Percentiles rank a stretch among this genome's conserved stretches.
Conservation (phyloP, 64 coral and sea anemone genomes). For the Porites lutea region DNA sequence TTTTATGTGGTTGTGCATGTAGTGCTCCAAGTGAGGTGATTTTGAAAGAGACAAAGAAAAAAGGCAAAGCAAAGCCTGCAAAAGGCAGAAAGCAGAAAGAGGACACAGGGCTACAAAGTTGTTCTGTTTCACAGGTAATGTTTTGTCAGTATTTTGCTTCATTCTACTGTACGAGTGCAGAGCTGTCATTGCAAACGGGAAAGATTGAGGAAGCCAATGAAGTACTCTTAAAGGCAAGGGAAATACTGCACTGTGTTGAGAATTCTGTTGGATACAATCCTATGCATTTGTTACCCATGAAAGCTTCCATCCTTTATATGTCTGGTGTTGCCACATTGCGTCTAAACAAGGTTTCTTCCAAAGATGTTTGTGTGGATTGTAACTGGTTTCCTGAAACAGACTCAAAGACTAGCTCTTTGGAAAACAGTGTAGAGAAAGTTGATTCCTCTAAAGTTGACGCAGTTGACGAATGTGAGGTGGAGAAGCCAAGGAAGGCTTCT, state of each 20-base stretch:
- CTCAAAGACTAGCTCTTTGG: neutral
- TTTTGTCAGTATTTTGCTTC: conserved; percentile 30
- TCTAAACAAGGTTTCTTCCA: neutral
- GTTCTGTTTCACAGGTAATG: conserved; percentile 15
- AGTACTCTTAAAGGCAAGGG: conserved; percentile 27
- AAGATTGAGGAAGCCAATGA: conserved; percentile 39
- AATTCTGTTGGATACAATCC: neutral
- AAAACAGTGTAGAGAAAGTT: neutral
- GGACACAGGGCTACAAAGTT: neutral
- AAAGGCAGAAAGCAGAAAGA: conserved; percentile 36
- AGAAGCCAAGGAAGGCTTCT: conserved; percentile 27
- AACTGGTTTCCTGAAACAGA: neutral
- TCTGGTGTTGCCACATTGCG: neutral
- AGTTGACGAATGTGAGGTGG: conserved; percentile 10
- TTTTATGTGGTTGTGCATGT: conserved; percentile 9
- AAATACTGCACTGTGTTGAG: neutral
- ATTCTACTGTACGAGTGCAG: conserved; percentile 30
- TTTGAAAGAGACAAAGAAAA: conserved; percentile 36
- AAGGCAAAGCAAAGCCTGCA: conserved; percentile 23
- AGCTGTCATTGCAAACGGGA: conserved; percentile 12
- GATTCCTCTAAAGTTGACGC: neutral
- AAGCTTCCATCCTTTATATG: conserved; percentile 40
- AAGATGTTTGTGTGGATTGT: neutral
- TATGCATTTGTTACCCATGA: neutral
- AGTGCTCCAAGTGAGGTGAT: neutral